These are phyloP conservation scores for Pristionchus maxplancki DNA, from an alignment of 2,888 invertebrate genomes.

Conservation along the genomic window DNA sequence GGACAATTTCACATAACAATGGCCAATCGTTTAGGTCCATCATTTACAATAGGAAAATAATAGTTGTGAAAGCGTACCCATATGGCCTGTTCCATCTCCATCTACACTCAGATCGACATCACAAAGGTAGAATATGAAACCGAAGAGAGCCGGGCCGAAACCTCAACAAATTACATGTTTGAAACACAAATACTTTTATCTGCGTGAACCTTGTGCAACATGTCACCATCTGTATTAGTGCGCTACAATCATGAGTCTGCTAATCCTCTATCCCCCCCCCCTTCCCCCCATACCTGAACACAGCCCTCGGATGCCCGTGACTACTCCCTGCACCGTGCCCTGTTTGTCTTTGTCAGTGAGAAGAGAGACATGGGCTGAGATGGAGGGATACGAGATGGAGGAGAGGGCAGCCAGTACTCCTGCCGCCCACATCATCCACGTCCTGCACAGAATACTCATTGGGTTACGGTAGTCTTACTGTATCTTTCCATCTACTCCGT, in stretches of 20 bases:
- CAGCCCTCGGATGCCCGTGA: slow-evolving; percentile 97
- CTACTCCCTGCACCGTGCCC: slow-evolving; percentile 96
- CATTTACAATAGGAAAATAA: neutral
- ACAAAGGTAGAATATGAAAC: slow-evolving; percentile 97
- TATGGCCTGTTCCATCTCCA: slow-evolving; percentile 69
- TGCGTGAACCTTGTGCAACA: neutral
- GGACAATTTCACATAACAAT: neutral
- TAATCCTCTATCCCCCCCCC: neutral
- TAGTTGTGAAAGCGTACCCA: slow-evolving; percentile 63
- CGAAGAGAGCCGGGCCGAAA: slow-evolving; percentile 97
- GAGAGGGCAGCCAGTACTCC: slow-evolving; percentile 95
- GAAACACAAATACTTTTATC: neutral
- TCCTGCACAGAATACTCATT: slow-evolving; percentile 49
- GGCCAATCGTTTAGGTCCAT: neutral
- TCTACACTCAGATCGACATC: slow-evolving; percentile 94
- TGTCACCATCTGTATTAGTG: too few species aligned
- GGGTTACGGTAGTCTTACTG: neutral
- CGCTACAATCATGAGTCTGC: neutral
- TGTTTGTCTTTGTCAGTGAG: slow-evolving; percentile 98
- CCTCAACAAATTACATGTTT: slow-evolving; percentile 55
- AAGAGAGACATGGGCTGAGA: slow-evolving; percentile 97
- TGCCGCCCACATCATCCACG: slow-evolving; percentile 98
- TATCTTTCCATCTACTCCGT: neutral
- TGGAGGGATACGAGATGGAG: slow-evolving; percentile 97
- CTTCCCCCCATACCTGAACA: slow-evolving; percentile 86